Evolutionary conservation across 1,140 invertebrate genomes (phyloP), one percentile per base, ranked within the genome.

Genomic region (Cepaea nemoralis): DNA sequence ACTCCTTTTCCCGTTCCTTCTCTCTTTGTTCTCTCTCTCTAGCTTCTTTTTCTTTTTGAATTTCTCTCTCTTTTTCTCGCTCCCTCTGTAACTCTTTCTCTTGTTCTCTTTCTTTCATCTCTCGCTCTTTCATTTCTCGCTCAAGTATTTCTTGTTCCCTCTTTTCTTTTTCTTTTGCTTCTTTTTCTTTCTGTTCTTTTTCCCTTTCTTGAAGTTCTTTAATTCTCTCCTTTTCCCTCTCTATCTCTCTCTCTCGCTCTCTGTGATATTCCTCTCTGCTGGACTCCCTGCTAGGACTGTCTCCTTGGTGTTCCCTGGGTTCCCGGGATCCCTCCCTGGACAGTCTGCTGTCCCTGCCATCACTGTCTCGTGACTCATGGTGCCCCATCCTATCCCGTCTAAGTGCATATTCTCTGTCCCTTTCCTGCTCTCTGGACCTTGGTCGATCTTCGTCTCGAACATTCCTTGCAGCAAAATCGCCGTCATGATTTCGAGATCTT

Each of bases 141-240:
- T 91, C 74, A 93, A 92, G n/a, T 91, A 85, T 80, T 92, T 92
- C 69, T 90, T 83, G 39, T 92, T 82, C 66, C 31, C 55, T 75
- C 50, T 88, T 69, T 69, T 82, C 81, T 67, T 50, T 74, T 48
- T 37, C 86, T 84, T 55, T 83, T 81, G 77, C 85, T 80, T 85
- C 88, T 83, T 19, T 81, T 80, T 55, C 50, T 27, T 86, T 85
- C 74, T 27, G 27, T 40, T 75, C 67, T 93, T 92, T 67, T 91
- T 90, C 76, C 93, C 93, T 31, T 91, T 85, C 80, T 92, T 92
- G 63, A 90, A 83, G 39, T 50, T 75, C 82, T 40, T 85, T 70
- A 67, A 82, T 85, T 80, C 77, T 80, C 67, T 84, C 82, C 50
- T 83, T 82, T 37, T 90, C 86, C 59, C 86, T 82, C 40, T 88